These are phyloP conservation scores for Olivierus martensii DNA, from an alignment of 1,140 invertebrate species.

Conservation along the genomic window DNA sequence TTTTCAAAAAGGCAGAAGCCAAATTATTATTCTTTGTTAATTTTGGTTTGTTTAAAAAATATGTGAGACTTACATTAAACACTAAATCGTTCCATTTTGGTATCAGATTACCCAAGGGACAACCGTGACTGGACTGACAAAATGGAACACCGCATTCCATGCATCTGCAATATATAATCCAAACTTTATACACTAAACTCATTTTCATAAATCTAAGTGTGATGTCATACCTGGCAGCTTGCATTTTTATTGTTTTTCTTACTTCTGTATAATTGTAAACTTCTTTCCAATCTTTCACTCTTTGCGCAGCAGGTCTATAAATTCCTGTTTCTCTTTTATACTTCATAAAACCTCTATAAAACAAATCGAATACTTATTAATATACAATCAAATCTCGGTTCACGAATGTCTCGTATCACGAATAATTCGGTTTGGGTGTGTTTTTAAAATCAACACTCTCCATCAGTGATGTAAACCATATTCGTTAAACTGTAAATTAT, in stretches of 20 bases:
- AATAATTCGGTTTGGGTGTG: too few relatives aligned
- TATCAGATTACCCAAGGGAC: conserved; percentile 96
- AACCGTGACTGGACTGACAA: conserved; percentile 93
- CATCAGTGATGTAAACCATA: too few relatives aligned
- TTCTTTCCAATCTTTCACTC: conserved; percentile 91
- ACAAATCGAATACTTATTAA: not conserved
- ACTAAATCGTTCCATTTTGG: conserved; percentile 98
- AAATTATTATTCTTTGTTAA: too few relatives aligned
- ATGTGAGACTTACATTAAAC: conserved; percentile 43
- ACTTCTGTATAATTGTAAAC: conserved; percentile 81
- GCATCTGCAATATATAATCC: conserved; percentile 38
- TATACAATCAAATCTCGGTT: too few relatives aligned
- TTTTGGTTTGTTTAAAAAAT: too few relatives aligned
- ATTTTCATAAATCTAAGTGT: too few relatives aligned
- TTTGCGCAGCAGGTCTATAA: conserved; percentile 67
- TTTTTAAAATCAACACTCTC: too few relatives aligned
- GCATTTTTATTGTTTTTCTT: conserved; percentile 68
- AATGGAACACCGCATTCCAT: conserved; percentile 99
- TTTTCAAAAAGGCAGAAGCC: too few relatives aligned
- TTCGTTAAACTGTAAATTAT: too few relatives aligned
- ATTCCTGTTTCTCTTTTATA: conserved; percentile 73
- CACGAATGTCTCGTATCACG: too few relatives aligned
- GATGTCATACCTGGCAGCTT: conserved; percentile 61
- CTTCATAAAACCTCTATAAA: conserved; percentile 81
- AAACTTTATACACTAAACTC: not conserved